Evolutionary conservation across 2,888 invertebrate genomes (phyloP), one percentile per base, ranked within the genome.

Genomic region (Busseola fusca): DNA sequence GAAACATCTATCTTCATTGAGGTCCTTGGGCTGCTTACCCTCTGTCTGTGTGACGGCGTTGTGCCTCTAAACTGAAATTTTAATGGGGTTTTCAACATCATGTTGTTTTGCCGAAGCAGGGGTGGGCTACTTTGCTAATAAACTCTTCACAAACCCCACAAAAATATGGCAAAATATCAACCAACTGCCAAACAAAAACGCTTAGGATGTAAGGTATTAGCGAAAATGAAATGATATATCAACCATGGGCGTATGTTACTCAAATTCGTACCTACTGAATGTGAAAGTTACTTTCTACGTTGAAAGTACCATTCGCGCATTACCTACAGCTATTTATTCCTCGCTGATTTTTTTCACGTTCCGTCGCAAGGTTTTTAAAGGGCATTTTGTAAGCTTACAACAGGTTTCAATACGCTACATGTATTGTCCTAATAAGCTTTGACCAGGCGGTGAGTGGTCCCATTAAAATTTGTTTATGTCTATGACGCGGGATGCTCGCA

Each of bases 251-350:
- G 56, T 54, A 14, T 30, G 52, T 52, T 30, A 56, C 56, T 54
- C 56, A n/a, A 30, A 21, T 48, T 48, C 14, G 27, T 62, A 54
- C 5, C 9, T 62, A 63, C 62, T 30, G n/a, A n/a, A 16, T 63
- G 54, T 76, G 76, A 74, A 74, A 74, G 73, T 74, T 25, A 76
- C 76, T 76, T 54, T 74, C 76, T 76, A 58, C 14, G n/a, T 34
- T 40, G 73, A 73, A 60, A 54, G 37, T 74, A 37, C 9, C 25
- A 21, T 21, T 48, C 37, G 40, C 34, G 21, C 27, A 27, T 10
- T 18, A 18, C 3, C n/a, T n/a, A n/a, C n/a, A n/a, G 1, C 3
- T n/a, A 64, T 30, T 65, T 37, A n/a, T 37, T n/a, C 12, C 0
- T 48, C 10, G 3, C 5, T 6, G 27, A 56, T 63, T 66, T 66